Percentiles rank a stretch among this genome's conserved stretches.
phyloP scores from a whole-genome alignment of 2,888 invertebrate genomes.

The Cantharis flavilabris region DNA sequence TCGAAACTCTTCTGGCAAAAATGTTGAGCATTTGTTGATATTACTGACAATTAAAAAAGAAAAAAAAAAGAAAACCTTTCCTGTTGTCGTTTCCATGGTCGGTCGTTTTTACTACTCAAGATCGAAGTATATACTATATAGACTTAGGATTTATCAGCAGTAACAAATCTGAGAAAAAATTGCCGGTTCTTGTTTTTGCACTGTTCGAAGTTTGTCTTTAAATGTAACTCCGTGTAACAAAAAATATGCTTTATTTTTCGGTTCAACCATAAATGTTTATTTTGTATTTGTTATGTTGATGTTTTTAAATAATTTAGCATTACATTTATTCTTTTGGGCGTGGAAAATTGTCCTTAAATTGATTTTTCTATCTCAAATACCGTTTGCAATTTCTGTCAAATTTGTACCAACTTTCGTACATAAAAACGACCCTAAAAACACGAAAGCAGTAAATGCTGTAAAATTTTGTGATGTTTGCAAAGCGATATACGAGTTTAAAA shows the following conservation, averaged over 20 bases:
- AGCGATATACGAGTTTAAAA: conserved; percentile 34
- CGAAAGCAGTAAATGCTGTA: conserved; percentile 43
- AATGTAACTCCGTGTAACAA: neutral
- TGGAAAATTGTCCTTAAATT: neutral
- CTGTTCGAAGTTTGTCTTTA: neutral
- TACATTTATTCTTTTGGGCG: neutral
- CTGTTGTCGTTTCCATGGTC: neutral
- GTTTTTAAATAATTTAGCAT: neutral
- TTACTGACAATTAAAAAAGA: neutral
- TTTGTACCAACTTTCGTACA: conserved; percentile 3
- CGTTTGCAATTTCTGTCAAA: neutral
- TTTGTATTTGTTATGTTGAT: conserved; percentile 3
- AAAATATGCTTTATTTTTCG: neutral
- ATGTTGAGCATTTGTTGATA: neutral
- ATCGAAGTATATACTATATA: neutral
- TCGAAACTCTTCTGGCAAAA: neutral
- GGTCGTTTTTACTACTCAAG: neutral
- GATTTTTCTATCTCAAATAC: neutral
- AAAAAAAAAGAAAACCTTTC: neutral
- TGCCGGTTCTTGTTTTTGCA: neutral
- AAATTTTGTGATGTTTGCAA: conserved; percentile 42
- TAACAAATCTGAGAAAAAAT: neutral
- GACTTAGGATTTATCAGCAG: neutral
- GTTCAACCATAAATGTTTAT: conserved; percentile 14
- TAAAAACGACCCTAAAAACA: conserved; percentile 32